These are phyloP conservation scores for Lepidurus packardi DNA, from an alignment of 1,140 invertebrate genomes.

Conservation along the genomic window DNA sequence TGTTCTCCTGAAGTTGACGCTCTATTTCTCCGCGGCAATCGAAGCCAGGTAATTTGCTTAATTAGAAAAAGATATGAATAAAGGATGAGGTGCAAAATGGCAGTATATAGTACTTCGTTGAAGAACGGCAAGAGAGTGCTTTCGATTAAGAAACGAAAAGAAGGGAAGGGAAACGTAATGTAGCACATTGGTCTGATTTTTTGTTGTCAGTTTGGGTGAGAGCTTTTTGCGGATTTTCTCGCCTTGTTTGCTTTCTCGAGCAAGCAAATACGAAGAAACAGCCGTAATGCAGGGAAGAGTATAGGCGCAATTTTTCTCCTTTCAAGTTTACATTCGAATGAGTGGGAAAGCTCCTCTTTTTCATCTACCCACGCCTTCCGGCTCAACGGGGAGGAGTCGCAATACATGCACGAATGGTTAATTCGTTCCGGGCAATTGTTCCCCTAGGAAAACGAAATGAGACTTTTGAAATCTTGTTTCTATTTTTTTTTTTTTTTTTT, in stretches of 20 bases:
- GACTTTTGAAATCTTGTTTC: not conserved
- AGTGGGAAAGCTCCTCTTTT: not conserved
- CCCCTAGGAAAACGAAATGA: not conserved
- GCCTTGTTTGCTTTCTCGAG: not conserved
- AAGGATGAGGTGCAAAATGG: no score
- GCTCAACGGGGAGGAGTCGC: not conserved
- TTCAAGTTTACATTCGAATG: not conserved
- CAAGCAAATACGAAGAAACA: not conserved
- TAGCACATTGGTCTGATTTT: no score
- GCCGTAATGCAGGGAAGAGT: not conserved
- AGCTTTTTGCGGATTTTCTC: constrained; percentile 2
- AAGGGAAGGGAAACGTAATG: no score
- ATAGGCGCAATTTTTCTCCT: not conserved
- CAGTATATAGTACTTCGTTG: no score
- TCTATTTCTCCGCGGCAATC: no score
- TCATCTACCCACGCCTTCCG: constrained; percentile 1
- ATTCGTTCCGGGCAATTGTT: constrained; percentile 4
- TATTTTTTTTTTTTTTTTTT: not conserved
- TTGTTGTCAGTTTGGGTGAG: not conserved
- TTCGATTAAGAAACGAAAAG: no score
- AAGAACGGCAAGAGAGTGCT: no score
- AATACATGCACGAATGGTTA: not conserved
- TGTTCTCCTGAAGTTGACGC: no score
- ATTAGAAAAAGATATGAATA: no score
- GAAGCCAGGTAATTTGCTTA: no score